Conservation (phyloP, 2,113 vertebrate species). For the Cinclus mexicanus region DNA sequence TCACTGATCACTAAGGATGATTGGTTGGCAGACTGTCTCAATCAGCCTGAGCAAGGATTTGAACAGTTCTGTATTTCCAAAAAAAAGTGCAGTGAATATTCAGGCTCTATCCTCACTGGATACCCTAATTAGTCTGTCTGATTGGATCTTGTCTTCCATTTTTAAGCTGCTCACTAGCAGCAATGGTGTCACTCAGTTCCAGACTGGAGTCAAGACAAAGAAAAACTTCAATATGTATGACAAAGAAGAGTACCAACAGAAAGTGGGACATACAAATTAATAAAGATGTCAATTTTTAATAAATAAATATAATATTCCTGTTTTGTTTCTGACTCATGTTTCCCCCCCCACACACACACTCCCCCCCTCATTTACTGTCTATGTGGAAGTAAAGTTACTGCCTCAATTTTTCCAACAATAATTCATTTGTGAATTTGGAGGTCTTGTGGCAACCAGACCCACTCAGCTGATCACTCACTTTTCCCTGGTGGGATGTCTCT, state of each 20-base stretch:
- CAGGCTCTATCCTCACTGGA: background rate
- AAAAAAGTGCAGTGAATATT: slow-evolving; percentile 25
- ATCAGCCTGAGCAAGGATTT: slow-evolving; percentile 29
- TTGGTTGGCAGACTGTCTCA: slow-evolving; percentile 8
- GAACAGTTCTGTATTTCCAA: background rate
- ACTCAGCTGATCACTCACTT: background rate
- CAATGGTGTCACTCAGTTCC: background rate
- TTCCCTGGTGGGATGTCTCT: accelerated
- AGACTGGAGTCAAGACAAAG: background rate
- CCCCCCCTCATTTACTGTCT: background rate
- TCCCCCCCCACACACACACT: background rate
- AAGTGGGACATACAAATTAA: background rate
- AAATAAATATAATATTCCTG: background rate
- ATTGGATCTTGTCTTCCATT: slow-evolving; percentile 33
- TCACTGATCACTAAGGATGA: background rate
- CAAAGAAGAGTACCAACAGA: background rate
- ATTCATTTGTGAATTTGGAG: background rate
- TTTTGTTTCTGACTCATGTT: background rate
- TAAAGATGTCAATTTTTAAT: background rate
- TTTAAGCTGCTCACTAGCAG: slow-evolving; percentile 2
- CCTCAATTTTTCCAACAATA: background rate
- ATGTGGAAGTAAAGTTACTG: background rate
- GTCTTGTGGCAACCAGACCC: background rate
- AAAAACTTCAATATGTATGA: background rate
- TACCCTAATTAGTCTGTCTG: slow-evolving; percentile 28